Evolutionary conservation across 2,113 vertebrate species (phyloP).

Genomic region (Actenoides hombroni): DNA sequence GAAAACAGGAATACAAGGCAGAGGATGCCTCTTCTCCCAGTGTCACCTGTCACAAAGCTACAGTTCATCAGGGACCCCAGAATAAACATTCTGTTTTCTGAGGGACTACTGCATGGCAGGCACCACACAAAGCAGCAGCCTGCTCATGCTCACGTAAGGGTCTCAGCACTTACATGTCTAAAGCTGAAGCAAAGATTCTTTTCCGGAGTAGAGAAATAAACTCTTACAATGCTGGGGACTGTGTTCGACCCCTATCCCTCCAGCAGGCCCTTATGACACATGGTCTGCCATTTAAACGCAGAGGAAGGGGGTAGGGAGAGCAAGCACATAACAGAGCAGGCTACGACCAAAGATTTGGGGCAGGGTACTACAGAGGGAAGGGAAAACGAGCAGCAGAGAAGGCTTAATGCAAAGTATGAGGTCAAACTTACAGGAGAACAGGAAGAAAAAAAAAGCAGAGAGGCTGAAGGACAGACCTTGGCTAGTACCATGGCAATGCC

Average conservation of each 20-base stretch:
- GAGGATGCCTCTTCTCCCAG: not conserved
- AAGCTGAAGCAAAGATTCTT: not conserved
- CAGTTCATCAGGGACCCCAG: not conserved
- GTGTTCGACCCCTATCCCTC: not conserved
- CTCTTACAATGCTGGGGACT: not conserved
- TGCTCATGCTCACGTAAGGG: fast-evolving
- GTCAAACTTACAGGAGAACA: not conserved
- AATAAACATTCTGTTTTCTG: fast-evolving
- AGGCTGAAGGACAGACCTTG: not conserved
- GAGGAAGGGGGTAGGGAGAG: not conserved
- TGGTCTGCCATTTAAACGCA: not conserved
- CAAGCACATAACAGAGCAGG: not conserved
- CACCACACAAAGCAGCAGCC: not conserved
- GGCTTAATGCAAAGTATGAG: not conserved
- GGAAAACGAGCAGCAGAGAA: not conserved
- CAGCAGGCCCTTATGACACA: not conserved
- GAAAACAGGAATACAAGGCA: not conserved
- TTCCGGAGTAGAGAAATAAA: not conserved
- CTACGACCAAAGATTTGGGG: not conserved
- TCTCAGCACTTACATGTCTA: not conserved
- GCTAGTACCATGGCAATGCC: not conserved
- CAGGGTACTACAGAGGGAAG: not conserved
- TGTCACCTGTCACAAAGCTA: not conserved
- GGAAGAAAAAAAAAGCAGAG: not conserved
- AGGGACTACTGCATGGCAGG: not conserved